Base-by-base conservation (phyloP, 2,888 invertebrate species). In the Protodeltote pygarga region DNA sequence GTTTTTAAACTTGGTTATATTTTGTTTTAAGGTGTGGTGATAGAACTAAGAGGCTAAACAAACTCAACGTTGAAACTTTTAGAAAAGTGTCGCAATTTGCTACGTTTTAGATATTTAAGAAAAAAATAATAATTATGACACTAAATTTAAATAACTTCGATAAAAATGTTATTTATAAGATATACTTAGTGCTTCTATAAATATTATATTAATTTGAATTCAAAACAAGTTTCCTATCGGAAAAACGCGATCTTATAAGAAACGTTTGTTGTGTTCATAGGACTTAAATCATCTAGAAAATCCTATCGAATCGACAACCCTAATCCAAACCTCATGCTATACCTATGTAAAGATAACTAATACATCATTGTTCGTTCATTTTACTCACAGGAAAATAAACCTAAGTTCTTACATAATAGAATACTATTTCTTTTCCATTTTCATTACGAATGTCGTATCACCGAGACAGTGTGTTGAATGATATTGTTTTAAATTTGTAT, bases 281-380 rank as follows among this genome's bases (percentile, higher is more conserved):
- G 8, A 20, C 10, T 25, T 51, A 1, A 2, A 34, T 37, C 37
- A 51, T 38, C 13, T 49, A 19, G 8, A 27, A 17, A 42, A 9
- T 31, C 5, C 9, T n/a, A 8, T 16, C 13, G 13, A 28, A 31
- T 50, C n/a, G 40, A 40, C 34, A 50, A 53, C 65, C 55, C 52
- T 68, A 38, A 28, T 44, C 16, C 1, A 13, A 61, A 66, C 70
- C 63, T 72, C 71, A 63, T 67, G 71, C 70, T 75, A 68, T 72
- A 72, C 69, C 74, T 77, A 70, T 61, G 62, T 62, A 64, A 73
- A 75, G 77, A 81, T 85, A 86, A 87, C 85, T 87, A 86, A 86
- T 85, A 87, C 80, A 85, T 82, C 80, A 82, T 79, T 83, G 77
- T 79, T 75, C 71, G 68, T 75, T 77, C 71, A 76, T 75, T 79